Evolutionary conservation across 2,113 vertebrate species (phyloP).

Genomic region (Gadus macrocephalus): DNA sequence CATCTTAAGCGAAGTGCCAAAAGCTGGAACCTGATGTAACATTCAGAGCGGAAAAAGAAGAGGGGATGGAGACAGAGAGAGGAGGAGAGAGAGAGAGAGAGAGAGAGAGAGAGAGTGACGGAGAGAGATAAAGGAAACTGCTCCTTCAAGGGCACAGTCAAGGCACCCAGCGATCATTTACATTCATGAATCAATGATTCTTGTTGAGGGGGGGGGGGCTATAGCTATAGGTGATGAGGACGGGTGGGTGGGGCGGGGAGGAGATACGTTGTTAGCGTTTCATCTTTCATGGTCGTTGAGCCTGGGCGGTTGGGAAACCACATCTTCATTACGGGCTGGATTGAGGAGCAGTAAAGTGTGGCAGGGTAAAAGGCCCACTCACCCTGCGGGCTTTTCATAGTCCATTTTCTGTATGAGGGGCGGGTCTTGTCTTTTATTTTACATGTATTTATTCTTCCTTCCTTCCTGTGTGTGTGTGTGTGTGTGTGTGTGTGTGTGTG

Average conservation of each 20-base stretch:
- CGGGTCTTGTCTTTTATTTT: not conserved
- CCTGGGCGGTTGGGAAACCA: constrained; percentile 33
- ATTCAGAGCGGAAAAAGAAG: constrained; percentile 31
- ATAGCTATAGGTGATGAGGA: constrained; percentile 31
- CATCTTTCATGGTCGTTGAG: constrained; percentile 54
- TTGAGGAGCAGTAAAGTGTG: constrained; percentile 23
- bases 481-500: too few relatives aligned
- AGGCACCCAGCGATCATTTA: constrained; percentile 55
- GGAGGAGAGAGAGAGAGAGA: too few relatives aligned
- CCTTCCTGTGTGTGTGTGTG: too few relatives aligned
- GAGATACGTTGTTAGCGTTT: constrained; percentile 9
- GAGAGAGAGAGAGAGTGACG: too few relatives aligned
- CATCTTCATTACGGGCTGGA: constrained; percentile 54
- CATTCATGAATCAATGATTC: constrained; percentile 68
- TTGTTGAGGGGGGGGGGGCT: constrained; percentile 34
- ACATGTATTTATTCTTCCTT: too few relatives aligned
- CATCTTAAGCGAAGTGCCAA: constrained; percentile 30
- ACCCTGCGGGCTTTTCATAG: not conserved
- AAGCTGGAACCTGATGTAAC: constrained; percentile 41
- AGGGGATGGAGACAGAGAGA: too few relatives aligned
- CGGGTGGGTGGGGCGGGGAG: too few relatives aligned
- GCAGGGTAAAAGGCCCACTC: constrained; percentile 30
- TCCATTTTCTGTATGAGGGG: constrained; percentile 41
- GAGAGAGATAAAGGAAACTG: constrained; percentile 4
- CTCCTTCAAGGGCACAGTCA: constrained; percentile 55